Base-by-base conservation (phyloP, 1,140 invertebrate species). In the Drosophila athabasca region DNA sequence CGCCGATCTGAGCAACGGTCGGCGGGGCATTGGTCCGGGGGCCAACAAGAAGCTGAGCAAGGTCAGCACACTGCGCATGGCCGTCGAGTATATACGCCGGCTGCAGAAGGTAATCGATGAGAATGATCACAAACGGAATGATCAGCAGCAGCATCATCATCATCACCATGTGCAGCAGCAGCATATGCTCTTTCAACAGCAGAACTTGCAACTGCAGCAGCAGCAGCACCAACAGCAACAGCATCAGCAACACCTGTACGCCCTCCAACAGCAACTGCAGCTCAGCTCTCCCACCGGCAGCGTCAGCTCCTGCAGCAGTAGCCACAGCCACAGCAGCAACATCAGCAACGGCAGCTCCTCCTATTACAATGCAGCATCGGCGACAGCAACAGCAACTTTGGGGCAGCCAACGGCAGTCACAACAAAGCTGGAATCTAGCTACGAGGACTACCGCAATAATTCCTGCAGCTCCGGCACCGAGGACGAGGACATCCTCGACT, bases 81-180 rank as follows among this genome's bases (percentile, higher is more conserved):
- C 98, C 2, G 97, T 99, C 0, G 97, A 98, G 90, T 99, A 99
- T 91, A 99, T 99, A 71, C 94, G 96, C 62, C 95, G 96, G 71
- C 93, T 99, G 24, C 95, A 98, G 90, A 94, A 94, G 72, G 90
- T 98, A 11, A 92, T 98, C 2, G 93, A 90, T 35, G 90, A 91
- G 46, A 87, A 55, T 7, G 84, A 79, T 46, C 68, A 62, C 24
- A 46, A 62, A 46, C 51, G 55, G 5, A 45, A 67, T 11, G 58
- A 65, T 7, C 76, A 69, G 8, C 75, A 75, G 3, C 71, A 60
- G 7, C 50, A 58, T 3, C 55, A 68, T 17, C 59, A 62, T 8
- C 58, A 62, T 29, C 64, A 62, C 8, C 64, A 59, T 7, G 45
- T 58, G 22, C 53, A 61, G 26, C 51, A 62, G 22, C 59, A 71